Base-by-base conservation (phyloP, 2,113 vertebrate species). In the Eubucco bourcierii region DNA sequence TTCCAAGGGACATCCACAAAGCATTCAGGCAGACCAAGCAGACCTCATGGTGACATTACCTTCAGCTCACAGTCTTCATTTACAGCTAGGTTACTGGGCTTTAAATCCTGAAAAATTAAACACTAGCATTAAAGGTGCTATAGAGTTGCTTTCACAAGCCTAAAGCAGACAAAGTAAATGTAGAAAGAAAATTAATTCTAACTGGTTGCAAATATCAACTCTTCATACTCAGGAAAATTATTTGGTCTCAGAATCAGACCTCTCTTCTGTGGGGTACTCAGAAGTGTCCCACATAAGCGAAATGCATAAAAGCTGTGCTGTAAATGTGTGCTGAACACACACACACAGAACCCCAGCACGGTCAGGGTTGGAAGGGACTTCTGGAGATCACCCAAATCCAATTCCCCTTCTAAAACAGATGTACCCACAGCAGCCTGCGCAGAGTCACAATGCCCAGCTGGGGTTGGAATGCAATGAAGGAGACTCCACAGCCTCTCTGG, bases 21-120 rank as follows among this genome's bases (percentile, higher is more conserved):
- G 34, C 66, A 82, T 33, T 68, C 66, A 77, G 52, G 31, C 78
- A 74, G 67, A 92, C 11, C 59, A 86, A 52, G 2, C 25, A 67
- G 37, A 65, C 24, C 15, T 27, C 74, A 31, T 15, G 29, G 46
- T n/a, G 44, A 65, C 56, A 37, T 97, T 94, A 99, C 99, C 98
- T 99, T 99, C 39, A 99, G 98, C 95, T 99, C 99, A 95, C 99
- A 99, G 97, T 99, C 99, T 97, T 99, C 99, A 93, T 99, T 99
- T 87, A 99, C 99, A 96, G 99, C 99, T 90, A 99, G 97, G 94
- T 99, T 99, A 97, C 99, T 99, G 61, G 99, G 99, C 82, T 99
- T 99, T 90, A 99, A 97, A 96, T 99, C 99, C 99, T 99, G 96
- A 60, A 94, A 90, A 94, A 64, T 59, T 12, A 90, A 92, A 71